Evolutionary conservation across 1,140 invertebrate genomes (phyloP), one percentile per base, ranked within the genome.

Genomic region (Subanguina moxae): DNA sequence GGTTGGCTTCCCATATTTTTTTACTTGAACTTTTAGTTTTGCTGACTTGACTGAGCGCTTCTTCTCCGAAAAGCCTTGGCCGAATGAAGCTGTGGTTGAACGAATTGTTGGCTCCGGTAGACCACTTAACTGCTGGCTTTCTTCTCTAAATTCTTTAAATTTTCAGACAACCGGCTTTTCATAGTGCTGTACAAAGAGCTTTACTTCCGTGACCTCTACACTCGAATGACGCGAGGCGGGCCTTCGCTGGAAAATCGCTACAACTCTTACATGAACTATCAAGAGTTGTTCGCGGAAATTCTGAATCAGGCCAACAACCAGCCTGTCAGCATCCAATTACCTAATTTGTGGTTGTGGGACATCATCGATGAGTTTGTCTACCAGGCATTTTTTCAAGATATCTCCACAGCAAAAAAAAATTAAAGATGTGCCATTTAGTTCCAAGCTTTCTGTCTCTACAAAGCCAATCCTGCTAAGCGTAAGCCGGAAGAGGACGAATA

Each of bases 271-370:
- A 94, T 89, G 83, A 98, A 97, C 84, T 99, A 99, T 82, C 97
- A 94, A 84, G 90, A 94, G 80, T 87, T 98, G 9, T 97, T 98
- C 84, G 97, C 97, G 84, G 90, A 91, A 76, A 96, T 99, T 76
- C 85, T 97, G 48, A 68, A 69, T 28, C 70, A 90, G 86, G 84
- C 90, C 82, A 89, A 91, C 0, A 89, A 91, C 62, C 88, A 89
- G 43, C 95, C 95, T 0, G 91, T 97, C 0, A 87, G 88, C 42
- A 83, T 98, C 19, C 93, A 96, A 83, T 83, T 99, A 56, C 96
- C 96, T 5, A 95, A 98, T 84, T 90, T 97, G 78, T 99, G 95
- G 96, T 85, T 99, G 3, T 99, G 96, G 96, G 95, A 99, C 83
- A 89, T 99, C 21, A 93, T 99, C 80, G 95, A 98, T 86, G 96